These are phyloP conservation scores for Tetragonula clypearis DNA, from an alignment of 1,140 invertebrate genomes.

Conservation along the genomic window DNA sequence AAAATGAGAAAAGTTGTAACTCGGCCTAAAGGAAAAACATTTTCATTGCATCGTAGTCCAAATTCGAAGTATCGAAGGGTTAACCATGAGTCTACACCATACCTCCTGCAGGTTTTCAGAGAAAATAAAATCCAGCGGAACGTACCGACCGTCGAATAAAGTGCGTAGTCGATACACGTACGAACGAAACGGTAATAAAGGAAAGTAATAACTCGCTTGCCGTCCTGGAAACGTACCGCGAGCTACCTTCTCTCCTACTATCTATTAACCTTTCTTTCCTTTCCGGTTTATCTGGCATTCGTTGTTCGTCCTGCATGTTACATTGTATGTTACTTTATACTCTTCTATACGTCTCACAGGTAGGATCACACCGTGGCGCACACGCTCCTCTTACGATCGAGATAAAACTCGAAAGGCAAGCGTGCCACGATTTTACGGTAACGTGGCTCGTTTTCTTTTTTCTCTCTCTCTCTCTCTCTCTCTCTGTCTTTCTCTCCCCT, in stretches of 20 bases:
- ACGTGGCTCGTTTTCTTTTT: too few relatives aligned
- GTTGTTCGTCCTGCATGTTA: neutral
- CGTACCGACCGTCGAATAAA: conserved; percentile 34
- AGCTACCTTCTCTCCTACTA: conserved; percentile 16
- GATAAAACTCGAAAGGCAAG: conserved; percentile 18
- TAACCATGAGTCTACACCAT: neutral
- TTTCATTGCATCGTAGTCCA: neutral
- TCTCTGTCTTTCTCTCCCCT: too few relatives aligned
- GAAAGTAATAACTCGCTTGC: conserved; percentile 59
- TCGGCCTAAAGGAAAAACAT: neutral
- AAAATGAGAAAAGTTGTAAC: neutral
- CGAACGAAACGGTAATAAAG: conserved; percentile 64
- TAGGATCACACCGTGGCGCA: neutral
- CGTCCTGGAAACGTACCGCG: conserved; percentile 22
- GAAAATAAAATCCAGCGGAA: conserved; percentile 43
- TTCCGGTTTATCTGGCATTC: neutral
- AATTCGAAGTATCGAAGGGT: neutral
- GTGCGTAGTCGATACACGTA: conserved; percentile 71
- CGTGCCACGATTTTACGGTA: conserved; percentile 26
- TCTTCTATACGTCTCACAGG: neutral
- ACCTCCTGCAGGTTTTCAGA: neutral
- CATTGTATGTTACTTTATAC: neutral
- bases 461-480: too few relatives aligned
- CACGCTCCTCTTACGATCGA: conserved; percentile 19
- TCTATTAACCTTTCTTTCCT: conserved; percentile 44